A percentile compares a stretch with the other conserved stretches of the same genome.
Evolutionary conservation across 2,113 vertebrate genomes (phyloP).

Genomic region (Clarias batrachus): DNA sequence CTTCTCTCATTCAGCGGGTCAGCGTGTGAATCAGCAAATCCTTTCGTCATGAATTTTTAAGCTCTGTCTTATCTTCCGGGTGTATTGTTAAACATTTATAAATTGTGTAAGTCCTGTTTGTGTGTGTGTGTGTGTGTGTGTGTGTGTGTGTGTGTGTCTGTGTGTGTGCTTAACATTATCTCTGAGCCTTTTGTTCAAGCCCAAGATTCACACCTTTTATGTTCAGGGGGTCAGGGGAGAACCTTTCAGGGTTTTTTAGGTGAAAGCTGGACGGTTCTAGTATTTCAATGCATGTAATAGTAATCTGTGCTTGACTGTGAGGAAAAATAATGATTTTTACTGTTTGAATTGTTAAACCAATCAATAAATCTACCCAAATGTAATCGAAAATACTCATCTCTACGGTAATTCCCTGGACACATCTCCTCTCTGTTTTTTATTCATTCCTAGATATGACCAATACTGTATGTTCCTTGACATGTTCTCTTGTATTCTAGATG

Average conservation of each 20-base stretch:
- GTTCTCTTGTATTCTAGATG: neutral
- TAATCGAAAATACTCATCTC: neutral
- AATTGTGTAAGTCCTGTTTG: neutral
- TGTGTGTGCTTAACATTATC: neutral
- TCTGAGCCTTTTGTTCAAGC: neutral
- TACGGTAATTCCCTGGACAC: neutral
- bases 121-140: neutral
- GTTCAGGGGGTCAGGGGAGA: neutral
- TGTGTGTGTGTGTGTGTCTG: neutral
- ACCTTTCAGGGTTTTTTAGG: neutral
- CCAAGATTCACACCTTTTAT: neutral
- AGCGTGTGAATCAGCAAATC: neutral
- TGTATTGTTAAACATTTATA: slow-evolving; percentile 11
- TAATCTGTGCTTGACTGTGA: neutral
- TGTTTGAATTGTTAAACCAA: neutral
- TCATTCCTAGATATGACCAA: neutral
- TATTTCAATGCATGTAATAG: neutral
- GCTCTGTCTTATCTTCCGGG: neutral
- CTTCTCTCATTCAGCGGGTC: neutral
- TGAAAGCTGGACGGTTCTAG: neutral
- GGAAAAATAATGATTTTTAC: neutral
- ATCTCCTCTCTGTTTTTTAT: neutral
- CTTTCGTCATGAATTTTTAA: neutral
- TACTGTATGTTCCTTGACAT: neutral
- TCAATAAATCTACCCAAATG: neutral